A percentile compares a stretch with the other conserved stretches of the same genome.
These are phyloP conservation scores for Ptychochromis oligacanthus DNA, from an alignment of 2,113 vertebrate genomes.

Conservation along the genomic window DNA sequence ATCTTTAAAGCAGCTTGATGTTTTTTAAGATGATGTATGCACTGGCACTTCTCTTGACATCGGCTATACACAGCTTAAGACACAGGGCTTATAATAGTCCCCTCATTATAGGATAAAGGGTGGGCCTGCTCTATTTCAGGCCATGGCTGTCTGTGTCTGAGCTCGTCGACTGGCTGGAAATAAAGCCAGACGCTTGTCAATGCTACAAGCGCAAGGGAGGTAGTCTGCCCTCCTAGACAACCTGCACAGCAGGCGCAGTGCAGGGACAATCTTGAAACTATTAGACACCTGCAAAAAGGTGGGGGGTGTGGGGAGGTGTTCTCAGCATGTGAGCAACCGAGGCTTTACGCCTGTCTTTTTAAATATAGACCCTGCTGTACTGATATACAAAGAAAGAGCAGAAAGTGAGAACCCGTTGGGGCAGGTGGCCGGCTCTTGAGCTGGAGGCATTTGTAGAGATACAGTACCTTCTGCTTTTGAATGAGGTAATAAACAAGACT, in stretches of 20 bases:
- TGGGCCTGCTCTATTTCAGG: conserved; percentile 72
- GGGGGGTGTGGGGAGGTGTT: conserved; percentile 23
- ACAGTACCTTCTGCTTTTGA: conserved; percentile 21
- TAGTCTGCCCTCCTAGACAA: conserved; percentile 55
- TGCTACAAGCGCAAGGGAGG: conserved; percentile 50
- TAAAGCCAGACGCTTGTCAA: conserved; percentile 72
- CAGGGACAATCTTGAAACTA: conserved; percentile 44
- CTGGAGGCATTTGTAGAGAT: conserved; percentile 38
- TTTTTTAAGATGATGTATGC: conserved; percentile 61
- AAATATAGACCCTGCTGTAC: conserved; percentile 28
- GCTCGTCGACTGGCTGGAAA: conserved; percentile 65
- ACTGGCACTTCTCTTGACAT: conserved; percentile 39
- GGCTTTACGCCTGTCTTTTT: conserved; percentile 56
- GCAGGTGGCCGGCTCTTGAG: conserved; percentile 36
- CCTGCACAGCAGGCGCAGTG: conserved; percentile 31
- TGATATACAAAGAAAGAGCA: conserved; percentile 33
- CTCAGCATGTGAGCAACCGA: conserved; percentile 33
- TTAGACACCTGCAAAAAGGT: conserved; percentile 64
- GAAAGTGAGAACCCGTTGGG: conserved; percentile 34
- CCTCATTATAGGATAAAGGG: conserved; percentile 76
- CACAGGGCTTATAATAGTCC: conserved; percentile 73
- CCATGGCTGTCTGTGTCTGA: conserved; percentile 67
- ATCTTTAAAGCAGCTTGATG: conserved; percentile 73
- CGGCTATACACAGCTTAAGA: conserved; percentile 61
- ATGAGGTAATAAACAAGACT: conserved; percentile 37